These are phyloP conservation scores for Acholoe squamosa DNA, from an alignment of 2,888 invertebrate species.

Conservation along the genomic window DNA sequence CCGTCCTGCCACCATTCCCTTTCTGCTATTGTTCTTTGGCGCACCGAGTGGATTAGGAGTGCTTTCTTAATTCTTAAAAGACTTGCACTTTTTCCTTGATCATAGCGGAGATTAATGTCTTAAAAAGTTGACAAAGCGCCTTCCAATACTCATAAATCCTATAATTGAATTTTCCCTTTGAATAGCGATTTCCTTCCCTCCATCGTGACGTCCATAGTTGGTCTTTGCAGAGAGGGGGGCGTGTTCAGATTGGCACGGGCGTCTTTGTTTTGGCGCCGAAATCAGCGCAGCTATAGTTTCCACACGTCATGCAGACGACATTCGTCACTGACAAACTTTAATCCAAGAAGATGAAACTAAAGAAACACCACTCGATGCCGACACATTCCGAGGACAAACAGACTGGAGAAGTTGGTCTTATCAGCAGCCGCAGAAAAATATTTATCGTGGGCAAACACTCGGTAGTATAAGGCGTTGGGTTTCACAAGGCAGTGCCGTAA, in stretches of 20 bases:
- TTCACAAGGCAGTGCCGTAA: too few species aligned
- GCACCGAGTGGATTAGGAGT: neutral
- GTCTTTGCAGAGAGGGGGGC: neutral
- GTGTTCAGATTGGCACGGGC: neutral
- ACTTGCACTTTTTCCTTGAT: constrained; percentile 27
- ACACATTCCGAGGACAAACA: constrained; percentile 32
- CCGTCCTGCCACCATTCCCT: neutral
- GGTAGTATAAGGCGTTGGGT: neutral
- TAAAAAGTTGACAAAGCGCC: constrained; percentile 38
- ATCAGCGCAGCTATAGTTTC: neutral
- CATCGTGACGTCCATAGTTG: too few species aligned
- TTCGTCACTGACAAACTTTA: neutral
- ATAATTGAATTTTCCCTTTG: constrained; percentile 34
- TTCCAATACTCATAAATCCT: constrained; percentile 37
- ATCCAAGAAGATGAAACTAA: constrained; percentile 23
- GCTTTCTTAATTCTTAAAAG: constrained; percentile 41
- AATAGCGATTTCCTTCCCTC: neutral
- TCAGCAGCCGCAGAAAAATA: neutral
- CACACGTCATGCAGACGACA: neutral
- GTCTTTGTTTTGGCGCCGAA: neutral
- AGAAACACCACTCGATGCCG: neutral
- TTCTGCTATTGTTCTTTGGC: constrained; percentile 12
- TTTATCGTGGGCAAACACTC: neutral
- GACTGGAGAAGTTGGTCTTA: neutral
- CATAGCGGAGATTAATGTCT: constrained; percentile 23